Evolutionary conservation across 2,113 vertebrate genomes (phyloP), one percentile per base, ranked within the genome.

Genomic region (Neogobius melanostomus): DNA sequence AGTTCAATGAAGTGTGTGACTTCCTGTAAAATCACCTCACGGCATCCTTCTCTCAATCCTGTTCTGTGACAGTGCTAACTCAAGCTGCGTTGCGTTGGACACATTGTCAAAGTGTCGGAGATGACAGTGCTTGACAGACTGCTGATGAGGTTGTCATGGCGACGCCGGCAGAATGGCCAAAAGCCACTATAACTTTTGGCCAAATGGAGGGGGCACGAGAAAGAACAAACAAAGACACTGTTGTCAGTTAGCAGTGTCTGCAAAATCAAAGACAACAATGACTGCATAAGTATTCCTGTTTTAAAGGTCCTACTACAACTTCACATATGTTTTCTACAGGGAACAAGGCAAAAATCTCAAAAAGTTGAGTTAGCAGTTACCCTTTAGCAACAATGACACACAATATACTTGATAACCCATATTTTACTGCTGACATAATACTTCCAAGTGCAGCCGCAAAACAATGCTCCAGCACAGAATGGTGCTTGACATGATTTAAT

Each of bases 121-220:
- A 87, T 86, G 80, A 88, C 71, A 63, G 64, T 76, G 17, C 85
- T 80, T 86, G 82, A 87, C 81, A 78, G 83, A 74, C 78, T 76
- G 82, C 80, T 83, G 80, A 80, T 82, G 82, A 80, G 72, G 85
- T 87, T 87, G 86, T 85, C 85, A 88, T 82, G 81, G 81, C 71
- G 74, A 85, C 83, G 75, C 77, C 68, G 79, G 80, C 70, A 76
- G 51, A 81, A 72, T 75, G 74, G 83, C 74, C 81, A 74, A 69
- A 50, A 77, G 77, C 81, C 50, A 82, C 56, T 63, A 66, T 8
- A 77, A 65, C 75, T 80, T 57, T 60, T 80, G 71, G 75, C 65
- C 77, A 66, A 77, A 64, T 53, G 56, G 61, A 66, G 59, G 28
- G 68, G 75, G 79, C 75, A 74, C 64, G 75, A 76, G 82, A 47